These are phyloP conservation scores for Notechis scutatus DNA, from an alignment of 2,113 vertebrate species.

Conservation along the genomic window DNA sequence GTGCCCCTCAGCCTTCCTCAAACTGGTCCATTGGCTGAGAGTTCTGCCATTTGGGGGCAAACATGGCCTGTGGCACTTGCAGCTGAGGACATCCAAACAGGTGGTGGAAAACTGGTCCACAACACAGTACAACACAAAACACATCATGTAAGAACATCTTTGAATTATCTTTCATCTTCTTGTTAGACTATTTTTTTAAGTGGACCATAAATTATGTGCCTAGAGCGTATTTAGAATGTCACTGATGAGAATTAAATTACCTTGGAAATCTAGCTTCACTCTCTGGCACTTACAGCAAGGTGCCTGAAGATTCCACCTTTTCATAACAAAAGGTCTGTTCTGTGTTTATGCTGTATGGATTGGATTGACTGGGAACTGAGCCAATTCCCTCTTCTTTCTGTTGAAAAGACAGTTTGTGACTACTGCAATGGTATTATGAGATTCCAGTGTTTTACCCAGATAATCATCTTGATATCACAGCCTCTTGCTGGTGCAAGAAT, in stretches of 20 bases:
- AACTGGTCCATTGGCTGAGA: background rate
- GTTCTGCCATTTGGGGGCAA: background rate
- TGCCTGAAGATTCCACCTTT: background rate
- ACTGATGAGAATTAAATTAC: background rate
- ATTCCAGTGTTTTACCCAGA: background rate
- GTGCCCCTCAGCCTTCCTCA: background rate
- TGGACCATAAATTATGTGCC: background rate
- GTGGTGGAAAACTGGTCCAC: background rate
- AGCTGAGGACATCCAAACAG: background rate
- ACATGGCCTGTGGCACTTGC: background rate
- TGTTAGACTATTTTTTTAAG: background rate
- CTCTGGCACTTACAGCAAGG: background rate
- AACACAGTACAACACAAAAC: background rate
- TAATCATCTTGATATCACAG: constrained; percentile 6
- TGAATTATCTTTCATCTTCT: background rate
- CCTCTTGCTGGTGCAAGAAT: constrained; percentile 5
- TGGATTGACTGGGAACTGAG: constrained; percentile 14
- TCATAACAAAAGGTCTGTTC: background rate
- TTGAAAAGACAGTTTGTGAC: constrained; percentile 5
- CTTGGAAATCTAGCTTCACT: background rate
- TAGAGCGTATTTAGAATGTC: background rate
- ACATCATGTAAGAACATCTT: background rate
- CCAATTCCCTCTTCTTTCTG: background rate
- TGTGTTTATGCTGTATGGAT: background rate
- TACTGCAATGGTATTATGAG: background rate